phyloP scores from a whole-genome alignment of 2,888 invertebrate genomes.

The Tenthredo mesomela region DNA sequence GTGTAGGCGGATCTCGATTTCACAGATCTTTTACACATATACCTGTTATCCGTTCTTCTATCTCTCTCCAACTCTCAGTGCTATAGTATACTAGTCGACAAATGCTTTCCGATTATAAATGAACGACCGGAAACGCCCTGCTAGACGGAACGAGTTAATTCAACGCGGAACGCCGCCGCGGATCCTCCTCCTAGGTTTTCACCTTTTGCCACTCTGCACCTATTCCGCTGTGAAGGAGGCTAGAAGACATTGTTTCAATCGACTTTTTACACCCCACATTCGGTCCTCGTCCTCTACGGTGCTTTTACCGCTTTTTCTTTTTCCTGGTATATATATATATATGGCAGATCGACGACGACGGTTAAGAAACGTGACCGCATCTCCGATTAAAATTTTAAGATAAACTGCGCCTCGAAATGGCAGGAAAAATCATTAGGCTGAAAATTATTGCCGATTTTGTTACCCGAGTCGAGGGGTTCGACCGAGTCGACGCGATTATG shows the following conservation, averaged over 20 bases:
- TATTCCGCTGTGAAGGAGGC: neutral
- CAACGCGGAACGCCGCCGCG: constrained; percentile 24
- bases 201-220: constrained; percentile 39
- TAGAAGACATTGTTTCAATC: constrained; percentile 51
- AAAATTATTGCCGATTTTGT: constrained; percentile 20
- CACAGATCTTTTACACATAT: constrained; percentile 32
- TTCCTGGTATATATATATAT: neutral
- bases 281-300: neutral
- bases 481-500: constrained; percentile 14
- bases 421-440: neutral
- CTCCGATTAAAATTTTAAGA: constrained; percentile 14
- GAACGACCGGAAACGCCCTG: constrained; percentile 39
- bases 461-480: constrained; percentile 8
- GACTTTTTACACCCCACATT: constrained; percentile 41
- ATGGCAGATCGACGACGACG: neutral
- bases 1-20: constrained; percentile 9
- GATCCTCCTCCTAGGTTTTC: constrained; percentile 46
- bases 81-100: constrained; percentile 26
- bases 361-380: neutral
- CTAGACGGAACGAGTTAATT: constrained; percentile 45
- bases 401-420: neutral
- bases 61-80: neutral
- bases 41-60: neutral
- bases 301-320: neutral
- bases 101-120: constrained; percentile 50